Conservation (phyloP, 2,888 invertebrate genomes). For the Dynastes tityus region DNA sequence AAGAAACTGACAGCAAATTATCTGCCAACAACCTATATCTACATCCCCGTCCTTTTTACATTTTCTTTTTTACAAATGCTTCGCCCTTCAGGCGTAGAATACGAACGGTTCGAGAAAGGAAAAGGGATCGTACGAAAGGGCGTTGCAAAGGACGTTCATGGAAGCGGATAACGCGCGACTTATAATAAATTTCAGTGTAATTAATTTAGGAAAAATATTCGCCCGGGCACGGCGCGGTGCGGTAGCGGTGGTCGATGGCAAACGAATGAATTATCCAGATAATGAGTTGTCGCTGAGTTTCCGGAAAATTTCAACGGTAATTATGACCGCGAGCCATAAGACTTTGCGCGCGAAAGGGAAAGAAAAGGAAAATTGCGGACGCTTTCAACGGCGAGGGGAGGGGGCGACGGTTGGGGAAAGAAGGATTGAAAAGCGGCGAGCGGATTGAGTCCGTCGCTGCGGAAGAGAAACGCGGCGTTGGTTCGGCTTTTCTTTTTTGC, state of each 20-base stretch:
- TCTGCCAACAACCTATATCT: too few species aligned
- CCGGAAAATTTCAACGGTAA: slow-evolving; percentile 56
- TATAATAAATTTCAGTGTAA: slow-evolving; percentile 49
- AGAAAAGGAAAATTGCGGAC: background rate
- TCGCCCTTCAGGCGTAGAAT: too few species aligned
- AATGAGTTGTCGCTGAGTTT: slow-evolving; percentile 58
- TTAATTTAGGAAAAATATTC: slow-evolving; percentile 50
- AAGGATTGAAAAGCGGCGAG: background rate
- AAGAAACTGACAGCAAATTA: too few species aligned
- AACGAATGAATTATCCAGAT: slow-evolving; percentile 57
- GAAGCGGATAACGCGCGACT: slow-evolving; percentile 13
- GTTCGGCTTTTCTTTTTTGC: slow-evolving; percentile 20
- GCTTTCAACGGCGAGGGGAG: background rate
- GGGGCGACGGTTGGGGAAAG: background rate
- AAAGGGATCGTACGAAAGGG: background rate
- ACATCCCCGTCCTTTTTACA: too few species aligned
- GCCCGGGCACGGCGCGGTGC: background rate
- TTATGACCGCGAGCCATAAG: slow-evolving; percentile 56
- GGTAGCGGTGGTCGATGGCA: slow-evolving; percentile 21
- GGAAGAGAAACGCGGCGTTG: slow-evolving; percentile 6
- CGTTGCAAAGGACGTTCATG: slow-evolving; percentile 2
- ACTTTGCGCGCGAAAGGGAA: background rate
- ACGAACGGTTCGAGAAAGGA: background rate
- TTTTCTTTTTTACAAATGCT: too few species aligned
- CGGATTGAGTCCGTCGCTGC: slow-evolving; percentile 14